Evolutionary conservation across 2,113 vertebrate species (phyloP).

Genomic region (Ptilorrhoa leucosticta): DNA sequence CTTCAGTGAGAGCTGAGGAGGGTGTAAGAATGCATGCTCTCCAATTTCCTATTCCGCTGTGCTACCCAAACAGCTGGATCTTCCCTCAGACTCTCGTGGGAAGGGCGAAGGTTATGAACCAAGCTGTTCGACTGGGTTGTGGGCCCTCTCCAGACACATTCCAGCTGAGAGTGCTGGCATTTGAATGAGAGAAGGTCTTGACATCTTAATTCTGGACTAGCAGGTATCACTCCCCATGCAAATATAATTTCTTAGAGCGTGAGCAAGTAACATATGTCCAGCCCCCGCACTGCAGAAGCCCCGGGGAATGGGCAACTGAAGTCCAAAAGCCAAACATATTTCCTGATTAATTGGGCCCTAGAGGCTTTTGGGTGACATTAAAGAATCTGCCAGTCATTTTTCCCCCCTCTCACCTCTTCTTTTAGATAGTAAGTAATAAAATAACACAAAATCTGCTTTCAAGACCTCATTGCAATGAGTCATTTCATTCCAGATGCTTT

Average conservation of each 20-base stretch:
- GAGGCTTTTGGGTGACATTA: constrained; percentile 66
- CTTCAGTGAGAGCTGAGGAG: neutral
- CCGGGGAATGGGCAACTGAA: constrained; percentile 48
- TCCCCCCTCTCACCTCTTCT: neutral
- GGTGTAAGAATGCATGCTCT: neutral
- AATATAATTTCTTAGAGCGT: constrained; percentile 22
- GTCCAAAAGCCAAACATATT: constrained; percentile 62
- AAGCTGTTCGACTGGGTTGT: neutral
- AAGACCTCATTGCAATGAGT: neutral
- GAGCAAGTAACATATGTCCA: constrained; percentile 61
- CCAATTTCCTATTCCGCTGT: constrained; percentile 1
- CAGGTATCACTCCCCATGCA: constrained; percentile 49
- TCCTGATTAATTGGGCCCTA: constrained; percentile 61
- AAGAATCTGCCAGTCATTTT: constrained; percentile 62
- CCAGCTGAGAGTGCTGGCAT: constrained; percentile 30
- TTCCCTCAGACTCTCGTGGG: neutral
- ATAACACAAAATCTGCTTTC: constrained; percentile 21
- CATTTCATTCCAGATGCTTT: neutral
- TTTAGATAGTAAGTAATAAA: constrained; percentile 10
- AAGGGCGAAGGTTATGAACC: constrained; percentile 22
- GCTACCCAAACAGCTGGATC: constrained; percentile 25
- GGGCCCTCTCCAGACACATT: constrained; percentile 40
- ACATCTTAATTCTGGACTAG: constrained; percentile 56
- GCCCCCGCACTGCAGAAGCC: neutral
- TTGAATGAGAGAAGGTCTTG: constrained; percentile 58